Evolutionary conservation across 2,797 vertebrate species (phyloP), one percentile per base, ranked within the genome.

Genomic region (Chiroxiphia lanceolata): DNA sequence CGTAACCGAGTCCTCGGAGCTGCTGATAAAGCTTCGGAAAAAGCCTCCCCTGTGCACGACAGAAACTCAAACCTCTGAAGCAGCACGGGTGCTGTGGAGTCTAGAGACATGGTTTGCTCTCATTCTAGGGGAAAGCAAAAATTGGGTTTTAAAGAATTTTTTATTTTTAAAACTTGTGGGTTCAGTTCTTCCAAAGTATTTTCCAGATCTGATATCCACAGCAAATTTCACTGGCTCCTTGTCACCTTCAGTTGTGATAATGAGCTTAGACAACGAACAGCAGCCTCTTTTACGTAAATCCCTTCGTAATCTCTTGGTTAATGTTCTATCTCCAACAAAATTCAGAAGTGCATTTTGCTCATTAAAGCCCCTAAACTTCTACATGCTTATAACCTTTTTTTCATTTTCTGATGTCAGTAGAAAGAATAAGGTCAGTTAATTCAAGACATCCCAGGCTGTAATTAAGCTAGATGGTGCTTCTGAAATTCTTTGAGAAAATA

Each of bases 141-240:
- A 87, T 44, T 64, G 50, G 25, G 31, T 31, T 83, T 76, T 27
- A 72, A 90, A 51, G 63, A 82, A 17, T 81, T 53, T 83, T 38
- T 21, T 86, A 11, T 76, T 93, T 74, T 81, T 44, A 36, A 64
- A 78, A 51, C 74, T 67, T 42, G 17, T 22, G 12, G 64, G 34
- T 82, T 93, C 94, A 85, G 31, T 90, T 92, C 90, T 69, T 95
- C 79, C 81, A 34, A 88, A 94, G 47, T 16, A 11, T 79, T 77
- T 92, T 94, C 75, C 95, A 95, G 88, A 90, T 92, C 94, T 89
- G 94, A 94, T 87, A 94, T 23, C 86, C 79, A 51, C 27, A 50
- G 33, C 77, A 83, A 68, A 81, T 42, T 51, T 53, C 82, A 22
- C 71, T 56, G 81, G 44, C 64, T 94, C 54, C 88, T 69, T 85